Evolutionary conservation across 2,888 invertebrate genomes (phyloP), one percentile per base, ranked within the genome.

Genomic region (Parthenolecanium corni): DNA sequence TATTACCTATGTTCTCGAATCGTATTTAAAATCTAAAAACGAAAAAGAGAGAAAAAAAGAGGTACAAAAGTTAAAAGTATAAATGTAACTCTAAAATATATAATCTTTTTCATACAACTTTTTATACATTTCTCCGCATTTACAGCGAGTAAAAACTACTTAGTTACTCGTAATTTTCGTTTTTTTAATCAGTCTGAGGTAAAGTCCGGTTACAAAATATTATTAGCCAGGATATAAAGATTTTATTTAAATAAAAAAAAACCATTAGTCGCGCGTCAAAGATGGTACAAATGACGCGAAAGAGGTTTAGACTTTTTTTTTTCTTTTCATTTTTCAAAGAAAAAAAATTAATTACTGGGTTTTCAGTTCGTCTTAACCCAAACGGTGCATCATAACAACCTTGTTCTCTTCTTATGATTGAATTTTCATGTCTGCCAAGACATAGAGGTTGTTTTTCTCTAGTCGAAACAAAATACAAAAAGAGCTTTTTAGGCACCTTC

Each of bases 51-150:
- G 18, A 42, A 14, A 57, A 58, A 61, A 61, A 61, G 38, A 49
- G 47, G 49, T 49, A 61, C 47, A 61, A 58, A 57, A 61, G 36
- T 42, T 40, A 62, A 61, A 46, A 51, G 53, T 53, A 47, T 47
- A 56, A 40, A 56, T 44, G 49, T 64, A 16, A 56, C 52, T 47
- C 52, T 52, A 57, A 63, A 52, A 23, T 18, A 25, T 23, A 64
- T 53, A 63, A 47, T 47, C 46, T 21, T 65, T 63, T 25, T 61
- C 61, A 49, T 61, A 61, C 61, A 61, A 40, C 36, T 61, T 61
- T 57, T 57, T 44, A 57, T 51, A 52, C 56, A 64, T 56, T 57
- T 57, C 57, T 64, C 56, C 56, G 57, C 38, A 51, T 64, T 57
- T 57, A 52, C 64, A 57, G 47, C 25, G 52, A 64, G 36, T 64